phyloP scores from a whole-genome alignment of 2,797 vertebrate species.

The Oryzias sinensis region DNA sequence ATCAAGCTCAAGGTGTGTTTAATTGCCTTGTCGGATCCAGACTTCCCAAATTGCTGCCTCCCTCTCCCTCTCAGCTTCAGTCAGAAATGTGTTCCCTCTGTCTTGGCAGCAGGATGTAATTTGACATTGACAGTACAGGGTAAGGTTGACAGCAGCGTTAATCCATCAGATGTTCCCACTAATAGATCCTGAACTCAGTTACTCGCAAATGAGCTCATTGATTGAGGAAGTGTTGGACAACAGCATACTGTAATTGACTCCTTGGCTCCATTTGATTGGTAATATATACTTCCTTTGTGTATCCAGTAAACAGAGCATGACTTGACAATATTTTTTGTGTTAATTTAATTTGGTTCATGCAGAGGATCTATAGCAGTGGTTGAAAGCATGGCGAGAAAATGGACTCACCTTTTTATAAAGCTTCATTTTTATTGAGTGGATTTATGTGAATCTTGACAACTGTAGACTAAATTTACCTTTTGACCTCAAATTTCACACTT shows the following conservation, averaged over 20 bases:
- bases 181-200: slow-evolving; percentile 30
- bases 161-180: slow-evolving; percentile 50
- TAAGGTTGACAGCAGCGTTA: slow-evolving; percentile 45
- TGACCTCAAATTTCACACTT: too few relatives aligned
- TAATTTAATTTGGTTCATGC: neutral
- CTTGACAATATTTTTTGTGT: neutral
- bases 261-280: neutral
- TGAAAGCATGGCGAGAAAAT: neutral
- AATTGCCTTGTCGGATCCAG: slow-evolving; percentile 68
- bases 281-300: neutral
- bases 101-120: slow-evolving; percentile 42
- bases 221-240: slow-evolving; percentile 15
- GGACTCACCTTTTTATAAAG: too few relatives aligned
- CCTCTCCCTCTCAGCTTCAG: slow-evolving; percentile 33
- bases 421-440: too few relatives aligned
- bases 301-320: neutral
- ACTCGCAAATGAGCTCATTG: slow-evolving; percentile 36
- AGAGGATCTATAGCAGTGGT: too few relatives aligned
- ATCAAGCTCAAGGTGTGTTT: slow-evolving; percentile 74
- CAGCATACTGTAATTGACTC: slow-evolving; percentile 8
- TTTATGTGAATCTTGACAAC: too few relatives aligned
- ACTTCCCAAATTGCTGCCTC: slow-evolving; percentile 59
- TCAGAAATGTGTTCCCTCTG: slow-evolving; percentile 25
- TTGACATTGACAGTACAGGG: slow-evolving; percentile 29
- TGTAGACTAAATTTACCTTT: too few relatives aligned